These are phyloP conservation scores for Hirundo rustica DNA, from an alignment of 2,797 vertebrate genomes.

Conservation along the genomic window DNA sequence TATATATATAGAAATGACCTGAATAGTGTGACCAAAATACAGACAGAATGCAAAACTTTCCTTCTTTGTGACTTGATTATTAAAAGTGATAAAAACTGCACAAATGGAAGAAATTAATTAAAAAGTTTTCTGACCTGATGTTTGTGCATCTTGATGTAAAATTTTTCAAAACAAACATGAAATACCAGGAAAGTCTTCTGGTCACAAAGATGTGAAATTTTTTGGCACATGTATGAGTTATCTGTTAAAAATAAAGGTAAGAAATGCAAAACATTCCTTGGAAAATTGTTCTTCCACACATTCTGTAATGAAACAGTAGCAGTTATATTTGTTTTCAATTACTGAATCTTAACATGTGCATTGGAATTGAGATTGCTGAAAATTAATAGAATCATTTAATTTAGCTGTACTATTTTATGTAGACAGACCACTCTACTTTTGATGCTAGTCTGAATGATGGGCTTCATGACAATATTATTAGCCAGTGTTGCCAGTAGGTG, in stretches of 20 bases:
- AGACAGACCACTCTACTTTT: background rate
- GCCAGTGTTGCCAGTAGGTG: no score
- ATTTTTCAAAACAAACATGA: background rate
- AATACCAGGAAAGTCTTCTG: background rate
- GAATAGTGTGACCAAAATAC: background rate
- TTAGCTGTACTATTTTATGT: background rate
- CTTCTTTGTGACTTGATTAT: background rate
- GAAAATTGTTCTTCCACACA: background rate
- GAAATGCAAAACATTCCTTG: background rate
- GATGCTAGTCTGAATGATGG: background rate
- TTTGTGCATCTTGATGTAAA: background rate
- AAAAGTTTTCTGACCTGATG: background rate
- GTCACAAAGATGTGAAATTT: accelerated
- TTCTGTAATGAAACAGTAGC: background rate
- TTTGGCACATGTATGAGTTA: background rate
- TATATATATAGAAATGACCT: background rate
- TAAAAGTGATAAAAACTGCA: background rate
- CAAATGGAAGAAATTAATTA: background rate
- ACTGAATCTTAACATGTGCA: background rate
- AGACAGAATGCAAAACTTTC: background rate
- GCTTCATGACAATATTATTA: background rate
- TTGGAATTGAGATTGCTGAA: background rate
- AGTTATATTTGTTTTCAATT: background rate
- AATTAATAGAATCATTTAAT: background rate
- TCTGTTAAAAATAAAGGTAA: background rate